phyloP scores from a whole-genome alignment of 2,888 invertebrate genomes.

The Diogma glabrata region DNA sequence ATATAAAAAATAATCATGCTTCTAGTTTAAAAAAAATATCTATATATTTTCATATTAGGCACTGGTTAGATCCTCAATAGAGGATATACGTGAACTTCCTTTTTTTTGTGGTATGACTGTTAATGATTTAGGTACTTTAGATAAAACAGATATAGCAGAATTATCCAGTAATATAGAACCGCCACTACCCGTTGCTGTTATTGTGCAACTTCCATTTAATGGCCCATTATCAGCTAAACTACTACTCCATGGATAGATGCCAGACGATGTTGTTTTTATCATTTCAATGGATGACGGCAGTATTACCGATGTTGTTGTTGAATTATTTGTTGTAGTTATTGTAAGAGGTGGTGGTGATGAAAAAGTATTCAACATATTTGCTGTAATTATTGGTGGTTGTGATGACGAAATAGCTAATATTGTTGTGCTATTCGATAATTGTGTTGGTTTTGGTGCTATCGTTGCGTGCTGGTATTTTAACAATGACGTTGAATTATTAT shows the following conservation, averaged over 20 bases:
- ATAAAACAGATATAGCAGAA: slow-evolving; percentile 40
- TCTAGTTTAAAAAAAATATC: no score
- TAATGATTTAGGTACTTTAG: slow-evolving; percentile 69
- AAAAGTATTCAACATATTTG: background rate
- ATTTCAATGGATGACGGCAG: slow-evolving; percentile 4
- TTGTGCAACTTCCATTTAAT: background rate
- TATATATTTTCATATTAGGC: slow-evolving; percentile 8
- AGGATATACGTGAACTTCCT: slow-evolving; percentile 5
- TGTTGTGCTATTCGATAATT: slow-evolving; percentile 11
- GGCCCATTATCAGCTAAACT: background rate
- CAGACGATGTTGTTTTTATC: background rate
- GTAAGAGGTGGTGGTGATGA: background rate
- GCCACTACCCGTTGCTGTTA: background rate
- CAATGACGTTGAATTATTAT: slow-evolving; percentile 8
- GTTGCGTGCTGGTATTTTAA: slow-evolving; percentile 3
- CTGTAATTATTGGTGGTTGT: slow-evolving; percentile 1
- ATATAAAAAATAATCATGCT: no score
- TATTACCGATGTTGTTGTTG: background rate
- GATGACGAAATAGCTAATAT: slow-evolving; percentile 10
- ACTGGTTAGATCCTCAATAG: slow-evolving; percentile 9
- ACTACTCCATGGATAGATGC: background rate
- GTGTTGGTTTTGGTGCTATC: slow-evolving; percentile 7
- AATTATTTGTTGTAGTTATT: slow-evolving; percentile 5
- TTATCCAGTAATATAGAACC: slow-evolving; percentile 1
- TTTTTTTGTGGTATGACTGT: slow-evolving; percentile 63